phyloP scores from a whole-genome alignment of 1,140 invertebrate species.

The Drosophila pandora region DNA sequence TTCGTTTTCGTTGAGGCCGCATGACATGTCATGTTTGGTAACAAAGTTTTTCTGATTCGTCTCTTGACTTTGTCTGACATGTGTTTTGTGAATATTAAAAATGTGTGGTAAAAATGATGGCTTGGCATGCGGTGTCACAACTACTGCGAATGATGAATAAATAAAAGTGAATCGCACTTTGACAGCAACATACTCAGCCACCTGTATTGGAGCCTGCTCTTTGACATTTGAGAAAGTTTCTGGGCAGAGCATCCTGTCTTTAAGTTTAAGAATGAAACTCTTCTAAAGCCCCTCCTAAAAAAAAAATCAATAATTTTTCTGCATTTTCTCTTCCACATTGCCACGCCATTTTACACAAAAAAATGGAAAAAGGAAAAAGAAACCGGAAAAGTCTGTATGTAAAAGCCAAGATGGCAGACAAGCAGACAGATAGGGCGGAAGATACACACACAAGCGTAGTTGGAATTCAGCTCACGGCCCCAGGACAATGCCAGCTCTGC shows the following conservation, averaged over 20 bases:
- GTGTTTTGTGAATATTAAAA: slow-evolving; percentile 52
- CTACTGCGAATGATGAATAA: slow-evolving; percentile 71
- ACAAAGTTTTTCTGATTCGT: slow-evolving; percentile 42
- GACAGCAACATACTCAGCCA: slow-evolving; percentile 47
- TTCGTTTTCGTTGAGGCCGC: slow-evolving; percentile 23
- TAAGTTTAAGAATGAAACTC: slow-evolving; percentile 6
- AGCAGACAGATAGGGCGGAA: slow-evolving; percentile 35
- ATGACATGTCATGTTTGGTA: slow-evolving; percentile 51
- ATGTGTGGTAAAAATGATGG: slow-evolving; percentile 58
- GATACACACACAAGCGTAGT: slow-evolving; percentile 24
- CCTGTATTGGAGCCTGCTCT: slow-evolving; percentile 17
- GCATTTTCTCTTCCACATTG: slow-evolving; percentile 45
- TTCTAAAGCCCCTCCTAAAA: neutral
- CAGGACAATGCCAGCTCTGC: slow-evolving; percentile 72
- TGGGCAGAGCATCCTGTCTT: slow-evolving; percentile 37
- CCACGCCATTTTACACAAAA: slow-evolving; percentile 68
- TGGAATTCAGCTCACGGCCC: slow-evolving; percentile 65
- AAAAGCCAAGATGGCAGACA: slow-evolving; percentile 65
- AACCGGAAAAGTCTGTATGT: slow-evolving; percentile 25
- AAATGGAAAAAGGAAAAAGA: neutral
- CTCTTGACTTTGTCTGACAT: slow-evolving; percentile 34
- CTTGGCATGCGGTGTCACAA: slow-evolving; percentile 50
- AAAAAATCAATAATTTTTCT: slow-evolving; percentile 66
- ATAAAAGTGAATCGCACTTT: slow-evolving; percentile 63
- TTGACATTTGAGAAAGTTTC: slow-evolving; percentile 57